Evolutionary conservation across 2,113 vertebrate genomes (phyloP).

Genomic region (Oryzias celebensis): DNA sequence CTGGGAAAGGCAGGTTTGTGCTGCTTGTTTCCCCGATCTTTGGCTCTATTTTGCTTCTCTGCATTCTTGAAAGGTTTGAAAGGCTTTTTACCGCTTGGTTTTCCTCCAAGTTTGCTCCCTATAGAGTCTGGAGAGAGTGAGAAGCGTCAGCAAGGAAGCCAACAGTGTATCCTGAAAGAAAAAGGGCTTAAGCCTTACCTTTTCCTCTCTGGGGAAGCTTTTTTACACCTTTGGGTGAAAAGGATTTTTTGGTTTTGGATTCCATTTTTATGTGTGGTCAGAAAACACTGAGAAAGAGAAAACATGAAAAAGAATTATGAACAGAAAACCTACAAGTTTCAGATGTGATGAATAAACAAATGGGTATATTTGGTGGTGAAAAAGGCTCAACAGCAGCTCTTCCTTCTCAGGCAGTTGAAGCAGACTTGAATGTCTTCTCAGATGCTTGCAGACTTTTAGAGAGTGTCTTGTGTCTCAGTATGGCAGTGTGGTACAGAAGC

Average conservation of each 20-base stretch:
- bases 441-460: no score
- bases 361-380: no score
- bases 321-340: neutral
- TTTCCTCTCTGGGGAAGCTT: constrained; percentile 69
- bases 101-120: constrained; percentile 58
- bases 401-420: no score
- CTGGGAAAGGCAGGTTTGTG: constrained; percentile 49
- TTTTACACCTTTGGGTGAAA: constrained; percentile 65
- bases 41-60: constrained; percentile 35
- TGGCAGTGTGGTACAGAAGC: no score
- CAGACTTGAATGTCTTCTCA: no score
- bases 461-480: no score
- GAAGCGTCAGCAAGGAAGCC: neutral
- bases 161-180: neutral
- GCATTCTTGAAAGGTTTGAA: constrained; percentile 63
- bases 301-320: neutral
- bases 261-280: constrained; percentile 56
- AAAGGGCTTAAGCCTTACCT: constrained; percentile 48
- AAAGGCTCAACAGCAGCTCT: no score
- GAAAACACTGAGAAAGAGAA: neutral
- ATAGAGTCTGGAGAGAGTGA: constrained; percentile 45
- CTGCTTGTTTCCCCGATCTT: constrained; percentile 41
- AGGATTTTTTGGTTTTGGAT: constrained; percentile 64
- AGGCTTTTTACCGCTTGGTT: constrained; percentile 54
- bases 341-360: neutral